Base-by-base conservation (phyloP, 2,797 vertebrate genomes). In the Typhlichthys subterraneus region DNA sequence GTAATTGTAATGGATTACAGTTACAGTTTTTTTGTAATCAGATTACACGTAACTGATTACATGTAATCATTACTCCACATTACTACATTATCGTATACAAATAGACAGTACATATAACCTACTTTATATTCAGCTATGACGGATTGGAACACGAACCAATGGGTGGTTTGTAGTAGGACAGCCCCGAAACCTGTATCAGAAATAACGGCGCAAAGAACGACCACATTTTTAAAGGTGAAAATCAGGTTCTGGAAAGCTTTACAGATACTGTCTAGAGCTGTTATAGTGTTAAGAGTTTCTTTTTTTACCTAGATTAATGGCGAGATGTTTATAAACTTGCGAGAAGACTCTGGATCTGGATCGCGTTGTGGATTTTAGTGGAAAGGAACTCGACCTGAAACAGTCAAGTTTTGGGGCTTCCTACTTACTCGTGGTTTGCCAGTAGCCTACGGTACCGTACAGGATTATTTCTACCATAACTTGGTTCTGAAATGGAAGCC, bases 401-500 rank as follows among this genome's bases (percentile, higher is more conserved):
- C 19, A 19, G 2, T 10, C 45, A 38, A 45, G 2, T 56, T 42
- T 47, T 53, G 73, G 76, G 78, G 67, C 57, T 69, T 10, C 51
- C 10, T 80, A 69, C 23, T 4, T 29, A 4, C 65, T 65, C 15
- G n/a, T 31, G 46, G 13, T 57, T 57, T n/a, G 50, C 61, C 33
- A 38, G 8, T 38, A 67, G 52, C 69, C 52, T 53, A 57, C 42
- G 65, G 38, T 45, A 58, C 38, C 53, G 12, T 17, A 45, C 61
- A 23, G 52, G 13, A 4, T 52, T 59, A 75, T 50, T 76, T 61
- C 4, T 23, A 48, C 42, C 6, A 23, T 55, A 49, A 60, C 52
- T 71, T 56, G 14, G 48, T 53, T 49, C 13, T 65, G 85, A 83
- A 65, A 94, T 94, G 92, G 92, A 93, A 81, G 79, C 19, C 0